A percentile compares a stretch with the other conserved stretches of the same genome.
phyloP scores from a whole-genome alignment of 2,888 invertebrate genomes.

The Pammene aurita region DNA sequence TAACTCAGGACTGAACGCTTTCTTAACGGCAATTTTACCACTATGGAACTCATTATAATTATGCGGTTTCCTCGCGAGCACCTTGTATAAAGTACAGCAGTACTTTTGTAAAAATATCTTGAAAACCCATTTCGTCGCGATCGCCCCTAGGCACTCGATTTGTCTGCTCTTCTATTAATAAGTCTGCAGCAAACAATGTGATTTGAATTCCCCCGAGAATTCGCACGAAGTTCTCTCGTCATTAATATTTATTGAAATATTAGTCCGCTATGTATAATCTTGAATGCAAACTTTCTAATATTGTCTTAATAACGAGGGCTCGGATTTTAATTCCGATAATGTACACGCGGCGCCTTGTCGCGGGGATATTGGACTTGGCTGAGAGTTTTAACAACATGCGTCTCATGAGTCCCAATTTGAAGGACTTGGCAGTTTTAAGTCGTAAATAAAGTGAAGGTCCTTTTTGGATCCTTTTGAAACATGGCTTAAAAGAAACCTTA shows the following conservation, averaged over 20 bases:
- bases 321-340: conserved; percentile 38
- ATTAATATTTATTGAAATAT: conserved; percentile 43
- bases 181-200: conserved; percentile 35
- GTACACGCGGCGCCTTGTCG: conserved; percentile 25
- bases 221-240: conserved; percentile 36
- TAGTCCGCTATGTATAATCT: conserved; percentile 39
- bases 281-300: conserved; percentile 39
- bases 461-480: too few species aligned
- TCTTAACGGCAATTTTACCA: too few species aligned
- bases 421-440: too few species aligned
- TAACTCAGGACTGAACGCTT: too few species aligned
- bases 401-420: not conserved
- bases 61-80: too few species aligned
- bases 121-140: not conserved
- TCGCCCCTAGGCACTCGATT: conserved; percentile 10
- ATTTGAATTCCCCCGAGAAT: conserved; percentile 34
- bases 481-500: too few species aligned
- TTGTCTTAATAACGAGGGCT: conserved; percentile 36
- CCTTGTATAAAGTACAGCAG: too few species aligned
- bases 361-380: conserved; percentile 17
- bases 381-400: not conserved
- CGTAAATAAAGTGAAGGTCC: not conserved
- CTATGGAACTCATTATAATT: too few species aligned
- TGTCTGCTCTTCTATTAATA: conserved; percentile 34
- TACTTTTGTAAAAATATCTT: not conserved